A percentile compares a stretch with the other conserved stretches of the same genome.
Conservation (phyloP, 2,113 vertebrate genomes). For the Illadopsis cleaveri region DNA sequence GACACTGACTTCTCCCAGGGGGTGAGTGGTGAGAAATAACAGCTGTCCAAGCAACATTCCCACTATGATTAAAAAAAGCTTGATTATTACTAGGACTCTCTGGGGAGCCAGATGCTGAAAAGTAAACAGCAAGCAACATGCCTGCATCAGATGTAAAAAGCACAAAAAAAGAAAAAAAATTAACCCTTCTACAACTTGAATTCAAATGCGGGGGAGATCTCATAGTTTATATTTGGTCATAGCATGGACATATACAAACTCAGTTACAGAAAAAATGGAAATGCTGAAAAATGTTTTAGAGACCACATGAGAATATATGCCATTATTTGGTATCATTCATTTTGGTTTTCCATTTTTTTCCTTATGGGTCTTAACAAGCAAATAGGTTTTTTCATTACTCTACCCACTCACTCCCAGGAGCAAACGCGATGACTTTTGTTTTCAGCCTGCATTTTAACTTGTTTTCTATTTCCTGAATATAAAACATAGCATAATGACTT, state of each 20-base stretch:
- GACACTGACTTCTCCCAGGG: neutral
- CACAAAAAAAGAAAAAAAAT: neutral
- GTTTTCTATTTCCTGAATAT: neutral
- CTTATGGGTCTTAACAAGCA: neutral
- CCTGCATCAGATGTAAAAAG: neutral
- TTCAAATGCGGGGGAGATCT: constrained; percentile 35
- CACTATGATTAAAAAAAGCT: neutral
- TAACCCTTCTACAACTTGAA: neutral
- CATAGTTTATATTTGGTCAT: constrained; percentile 69
- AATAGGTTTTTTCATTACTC: neutral
- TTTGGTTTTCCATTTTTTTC: neutral
- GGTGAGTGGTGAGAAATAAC: neutral
- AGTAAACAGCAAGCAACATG: neutral
- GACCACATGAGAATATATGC: constrained; percentile 31
- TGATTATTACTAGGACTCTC: neutral
- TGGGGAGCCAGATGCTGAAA: neutral
- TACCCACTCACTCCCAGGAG: neutral
- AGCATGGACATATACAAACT: constrained; percentile 61
- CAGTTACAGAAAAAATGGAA: constrained; percentile 51
- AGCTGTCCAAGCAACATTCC: neutral
- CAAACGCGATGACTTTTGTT: neutral
- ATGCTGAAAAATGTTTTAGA: constrained; percentile 27
- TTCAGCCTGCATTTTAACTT: neutral
- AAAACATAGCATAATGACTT: neutral
- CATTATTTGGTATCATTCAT: constrained; percentile 9